A percentile compares a stretch with the other conserved stretches of the same genome.
Conservation (phyloP, 1,140 invertebrate species). For the Scylla paramamosain region DNA sequence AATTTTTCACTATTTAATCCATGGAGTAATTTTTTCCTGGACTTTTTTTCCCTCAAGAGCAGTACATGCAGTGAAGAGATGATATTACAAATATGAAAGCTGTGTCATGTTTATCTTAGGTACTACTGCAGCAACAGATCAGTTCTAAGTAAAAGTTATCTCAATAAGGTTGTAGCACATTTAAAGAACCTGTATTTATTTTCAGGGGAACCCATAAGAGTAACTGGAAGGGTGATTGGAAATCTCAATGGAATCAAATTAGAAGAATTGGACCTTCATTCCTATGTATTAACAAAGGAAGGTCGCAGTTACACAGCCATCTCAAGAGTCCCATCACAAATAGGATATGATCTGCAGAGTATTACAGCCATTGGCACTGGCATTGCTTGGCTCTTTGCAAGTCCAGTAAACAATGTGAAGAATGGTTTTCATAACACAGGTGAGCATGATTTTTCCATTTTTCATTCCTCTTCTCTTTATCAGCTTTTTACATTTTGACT, state of each 20-base stretch:
- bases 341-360: conserved; percentile 90
- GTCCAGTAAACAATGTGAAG: conserved; percentile 85
- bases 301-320: conserved; percentile 95
- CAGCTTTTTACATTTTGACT: neutral
- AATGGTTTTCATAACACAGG: conserved; percentile 94
- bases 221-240: conserved; percentile 92
- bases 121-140: too few species aligned
- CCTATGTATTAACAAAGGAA: conserved; percentile 94
- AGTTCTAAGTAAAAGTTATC: too few species aligned
- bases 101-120: too few species aligned
- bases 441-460: conserved; percentile 78
- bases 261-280: conserved; percentile 91
- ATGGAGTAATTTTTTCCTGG: too few species aligned
- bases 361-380: conserved; percentile 89
- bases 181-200: conserved; percentile 1
- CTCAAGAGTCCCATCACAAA: conserved; percentile 86
- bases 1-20: too few species aligned
- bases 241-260: conserved; percentile 88
- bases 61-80: too few species aligned
- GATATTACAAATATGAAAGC: too few species aligned
- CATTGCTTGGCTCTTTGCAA: conserved; percentile 96
- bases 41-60: too few species aligned
- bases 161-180: too few species aligned
- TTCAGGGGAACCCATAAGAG: conserved; percentile 88
- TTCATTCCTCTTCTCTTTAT: too few species aligned